A percentile compares a stretch with the other conserved stretches of the same genome.
Evolutionary conservation across 1,140 invertebrate species (phyloP).

Genomic region (Zaprionus kolodkinae): DNA sequence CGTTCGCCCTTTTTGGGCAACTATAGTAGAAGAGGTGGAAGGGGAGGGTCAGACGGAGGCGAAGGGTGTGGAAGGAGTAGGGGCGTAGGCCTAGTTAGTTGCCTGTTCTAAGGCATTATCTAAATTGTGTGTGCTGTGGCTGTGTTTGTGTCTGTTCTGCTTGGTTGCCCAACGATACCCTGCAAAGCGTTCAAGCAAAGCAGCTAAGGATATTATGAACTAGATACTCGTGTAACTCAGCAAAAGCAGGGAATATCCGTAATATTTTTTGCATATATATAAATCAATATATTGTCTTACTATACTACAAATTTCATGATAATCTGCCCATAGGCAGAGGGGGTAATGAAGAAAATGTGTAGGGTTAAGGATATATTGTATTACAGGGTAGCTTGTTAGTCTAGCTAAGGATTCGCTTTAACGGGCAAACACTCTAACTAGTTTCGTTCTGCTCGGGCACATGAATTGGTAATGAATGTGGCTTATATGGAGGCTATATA

Average conservation of each 20-base stretch:
- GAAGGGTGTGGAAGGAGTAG: background rate
- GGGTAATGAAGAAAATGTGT: background rate
- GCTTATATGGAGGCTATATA: constrained; percentile 24
- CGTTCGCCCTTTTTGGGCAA: background rate
- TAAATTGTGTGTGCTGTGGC: constrained; percentile 27
- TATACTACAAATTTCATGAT: constrained; percentile 2
- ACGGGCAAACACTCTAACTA: background rate
- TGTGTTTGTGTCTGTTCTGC: constrained; percentile 21
- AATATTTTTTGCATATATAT: background rate
- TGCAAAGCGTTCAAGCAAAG: background rate
- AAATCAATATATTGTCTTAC: background rate
- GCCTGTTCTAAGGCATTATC: constrained; percentile 32
- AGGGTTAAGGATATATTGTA: background rate
- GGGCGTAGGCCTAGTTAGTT: constrained; percentile 19
- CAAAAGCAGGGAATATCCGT: background rate
- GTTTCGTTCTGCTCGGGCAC: constrained; percentile 24
- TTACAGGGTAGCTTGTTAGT: constrained; percentile 8
- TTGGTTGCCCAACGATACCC: constrained; percentile 13
- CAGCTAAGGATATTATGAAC: background rate
- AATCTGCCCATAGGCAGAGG: background rate
- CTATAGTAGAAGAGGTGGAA: background rate
- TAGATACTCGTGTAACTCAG: background rate
- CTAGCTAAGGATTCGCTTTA: background rate
- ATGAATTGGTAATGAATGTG: constrained; percentile 46
- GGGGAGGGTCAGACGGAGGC: no score